phyloP scores from a whole-genome alignment of 2,797 vertebrate species.

The Scarus forsteni region DNA sequence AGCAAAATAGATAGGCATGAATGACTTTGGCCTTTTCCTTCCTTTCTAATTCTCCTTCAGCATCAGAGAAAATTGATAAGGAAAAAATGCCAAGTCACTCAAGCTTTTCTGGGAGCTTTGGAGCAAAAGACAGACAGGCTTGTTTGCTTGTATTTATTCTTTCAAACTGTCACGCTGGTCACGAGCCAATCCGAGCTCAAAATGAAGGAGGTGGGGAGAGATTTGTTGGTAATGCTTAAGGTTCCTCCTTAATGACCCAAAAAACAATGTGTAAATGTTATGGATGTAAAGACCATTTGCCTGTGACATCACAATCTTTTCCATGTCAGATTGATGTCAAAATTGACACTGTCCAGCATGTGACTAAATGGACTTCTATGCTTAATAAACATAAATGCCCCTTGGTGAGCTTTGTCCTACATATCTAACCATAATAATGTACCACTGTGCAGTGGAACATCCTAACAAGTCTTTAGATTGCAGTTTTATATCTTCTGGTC shows the following conservation, averaged over 20 bases:
- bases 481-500: too few relatives aligned
- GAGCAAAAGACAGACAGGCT: background rate
- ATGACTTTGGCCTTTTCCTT: slow-evolving; percentile 35
- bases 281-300: background rate
- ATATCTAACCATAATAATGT: too few relatives aligned
- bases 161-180: background rate
- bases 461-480: too few relatives aligned
- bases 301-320: too few relatives aligned
- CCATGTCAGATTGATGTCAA: too few relatives aligned
- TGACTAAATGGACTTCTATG: too few relatives aligned
- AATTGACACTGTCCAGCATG: too few relatives aligned
- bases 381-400: too few relatives aligned
- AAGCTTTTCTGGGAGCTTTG: slow-evolving; percentile 36
- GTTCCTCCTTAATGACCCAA: background rate
- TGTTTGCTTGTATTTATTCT: background rate
- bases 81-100: slow-evolving; percentile 38
- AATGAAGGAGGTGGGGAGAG: background rate
- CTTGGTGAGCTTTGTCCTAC: too few relatives aligned
- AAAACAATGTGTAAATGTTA: background rate
- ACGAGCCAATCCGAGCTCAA: background rate
- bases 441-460: too few relatives aligned
- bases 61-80: slow-evolving; percentile 27
- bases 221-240: background rate
- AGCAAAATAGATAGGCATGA: slow-evolving; percentile 42
- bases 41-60: slow-evolving; percentile 36